Base-by-base conservation (phyloP, 2,113 vertebrate genomes). In the Pelvicachromis taeniatus region DNA sequence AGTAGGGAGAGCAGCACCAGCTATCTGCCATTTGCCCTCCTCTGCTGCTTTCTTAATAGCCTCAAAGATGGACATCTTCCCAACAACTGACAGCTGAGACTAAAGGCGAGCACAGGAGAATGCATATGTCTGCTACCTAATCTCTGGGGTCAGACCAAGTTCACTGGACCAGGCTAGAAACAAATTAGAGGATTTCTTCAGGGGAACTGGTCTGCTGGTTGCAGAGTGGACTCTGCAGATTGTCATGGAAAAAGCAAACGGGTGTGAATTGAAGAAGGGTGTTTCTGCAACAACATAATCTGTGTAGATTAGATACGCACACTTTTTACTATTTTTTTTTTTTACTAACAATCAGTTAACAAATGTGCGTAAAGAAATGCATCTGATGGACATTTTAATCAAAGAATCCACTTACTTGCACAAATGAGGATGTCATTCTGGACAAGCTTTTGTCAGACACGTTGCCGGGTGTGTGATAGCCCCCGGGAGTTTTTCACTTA, bases 1-100 rank as follows among this genome's bases (percentile, higher is more conserved):
- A 85, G 19, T 19, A 82, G 82, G 82, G 79, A 89, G 88, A 77
- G 54, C 80, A 87, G 89, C 95, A 94, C 93, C 93, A 88, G 89
- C 68, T 93, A 88, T 81, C 86, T 93, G 85, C 87, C 87, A 89
- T 87, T 88, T 86, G 82, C 63, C 85, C 91, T 88, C 59, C 17
- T 80, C 14, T 56, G 58, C 55, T 78, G 79, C 48, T 55, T 53
- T 70, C 17, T 53, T 78, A 77, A 59, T 82, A 56, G 73, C 50
- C 75, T 63, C 54, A 58, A 23, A 82, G 68, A 82, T 33, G 48
- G 55, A 86, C 83, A 70, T 84, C 83, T 77, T 68, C 45, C 80
- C 38, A 45, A 83, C 78, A 54, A 81, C n/a, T 33, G 52, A 65
- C 4, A n/a, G 50, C 40, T 63, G 45, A 83, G 73, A 53, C 16